Base-by-base conservation (phyloP, 2,113 vertebrate genomes). In the Ailuropoda melanoleuca region DNA sequence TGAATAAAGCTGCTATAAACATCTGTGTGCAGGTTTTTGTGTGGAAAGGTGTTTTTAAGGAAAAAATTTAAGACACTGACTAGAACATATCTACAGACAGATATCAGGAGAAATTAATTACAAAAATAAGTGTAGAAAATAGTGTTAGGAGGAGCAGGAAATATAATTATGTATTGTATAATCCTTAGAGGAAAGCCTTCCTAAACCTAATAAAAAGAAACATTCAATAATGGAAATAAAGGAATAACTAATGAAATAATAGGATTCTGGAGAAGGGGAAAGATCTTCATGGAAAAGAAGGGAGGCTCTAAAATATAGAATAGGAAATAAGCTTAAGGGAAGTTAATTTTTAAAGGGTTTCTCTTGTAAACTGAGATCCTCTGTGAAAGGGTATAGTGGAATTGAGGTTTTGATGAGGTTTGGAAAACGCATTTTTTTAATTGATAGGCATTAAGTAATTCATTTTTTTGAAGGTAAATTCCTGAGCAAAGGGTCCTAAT, bases 1-100 rank as follows among this genome's bases (percentile, higher is more conserved):
- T 90, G 15, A 95, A 53, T 89, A 97, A 95, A 85, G 34, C 58
- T 70, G 21, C 55, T 93, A 26, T 60, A 94, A 94, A 97, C n/a
- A 90, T 43, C 24, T 0, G 2, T 46, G 10, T 94, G 24, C 23
- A 91, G 39, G 18, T 58, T 91, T 94, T 91, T 83, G 21, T 93
- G 21, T 90, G 83, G 37, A 29, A 87, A 81, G 18, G 8, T 87
- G 34, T 89, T 95, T 95, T 88, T 77, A 29, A 24, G 12, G 43
- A 70, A 83, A 82, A 56, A 74, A 68, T 15, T 78, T 43, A 70
- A 88, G 56, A 66, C 2, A 29, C 18, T 87, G 62, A 85, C n/a
- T 80, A 55, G 23, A 86, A 9, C 8, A 60, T 80, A 24, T 68
- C 86, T 68, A 1, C 58, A 48, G 29, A 21, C 48, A 56, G 19